phyloP scores from a whole-genome alignment of 1,140 invertebrate genomes.

The Drosophila grimshawi region DNA sequence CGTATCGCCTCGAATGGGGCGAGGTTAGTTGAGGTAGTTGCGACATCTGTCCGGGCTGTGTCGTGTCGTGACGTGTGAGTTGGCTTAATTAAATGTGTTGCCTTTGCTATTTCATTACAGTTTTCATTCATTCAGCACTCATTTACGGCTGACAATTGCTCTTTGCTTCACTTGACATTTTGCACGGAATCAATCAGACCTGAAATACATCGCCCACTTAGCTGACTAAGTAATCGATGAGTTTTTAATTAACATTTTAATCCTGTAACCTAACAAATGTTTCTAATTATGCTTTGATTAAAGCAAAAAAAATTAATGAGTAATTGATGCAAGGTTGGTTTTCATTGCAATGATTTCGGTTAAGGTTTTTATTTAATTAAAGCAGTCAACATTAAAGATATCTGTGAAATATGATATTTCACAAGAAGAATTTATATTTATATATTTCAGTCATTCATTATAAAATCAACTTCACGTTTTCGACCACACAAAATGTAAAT shows the following conservation, averaged over 20 bases:
- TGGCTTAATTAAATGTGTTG: slow-evolving; percentile 60
- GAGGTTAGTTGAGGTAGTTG: too few species aligned
- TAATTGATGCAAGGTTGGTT: too few species aligned
- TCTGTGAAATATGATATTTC: too few species aligned
- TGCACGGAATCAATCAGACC: slow-evolving; percentile 29
- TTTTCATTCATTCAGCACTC: slow-evolving; percentile 7
- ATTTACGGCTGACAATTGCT: slow-evolving; percentile 35
- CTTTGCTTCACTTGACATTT: slow-evolving; percentile 36
- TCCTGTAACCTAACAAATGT: background rate
- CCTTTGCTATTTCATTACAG: slow-evolving; percentile 14
- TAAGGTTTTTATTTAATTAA: too few species aligned
- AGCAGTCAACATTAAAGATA: too few species aligned
- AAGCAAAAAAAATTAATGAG: background rate
- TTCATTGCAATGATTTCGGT: too few species aligned
- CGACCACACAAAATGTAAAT: too few species aligned
- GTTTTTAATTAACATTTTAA: slow-evolving; percentile 8
- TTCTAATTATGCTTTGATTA: background rate
- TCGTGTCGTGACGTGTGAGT: slow-evolving; percentile 31
- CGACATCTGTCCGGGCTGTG: slow-evolving; percentile 24
- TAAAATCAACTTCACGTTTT: too few species aligned
- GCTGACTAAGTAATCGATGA: background rate
- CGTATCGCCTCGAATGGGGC: background rate
- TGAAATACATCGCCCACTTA: background rate
- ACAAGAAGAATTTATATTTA: too few species aligned
- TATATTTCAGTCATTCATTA: too few species aligned